These are phyloP conservation scores for Ophraella communa DNA, from an alignment of 2,888 invertebrate species.

Conservation along the genomic window DNA sequence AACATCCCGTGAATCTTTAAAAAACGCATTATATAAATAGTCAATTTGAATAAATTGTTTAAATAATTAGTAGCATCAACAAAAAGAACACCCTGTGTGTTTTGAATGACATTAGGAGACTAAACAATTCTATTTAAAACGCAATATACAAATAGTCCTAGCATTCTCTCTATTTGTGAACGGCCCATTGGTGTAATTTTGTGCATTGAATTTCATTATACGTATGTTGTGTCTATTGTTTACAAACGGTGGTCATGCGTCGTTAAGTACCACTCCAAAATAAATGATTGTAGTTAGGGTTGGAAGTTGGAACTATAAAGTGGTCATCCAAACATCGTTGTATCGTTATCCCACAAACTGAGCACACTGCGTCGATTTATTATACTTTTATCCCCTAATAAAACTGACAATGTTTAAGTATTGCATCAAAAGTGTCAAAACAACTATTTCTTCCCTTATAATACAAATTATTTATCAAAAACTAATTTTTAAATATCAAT, in stretches of 20 bases:
- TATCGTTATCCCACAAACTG: neutral
- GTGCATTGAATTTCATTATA: constrained; percentile 27
- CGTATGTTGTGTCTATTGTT: constrained; percentile 48
- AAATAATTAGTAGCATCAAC: too few relatives aligned
- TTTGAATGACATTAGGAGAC: constrained; percentile 9
- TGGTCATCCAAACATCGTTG: neutral
- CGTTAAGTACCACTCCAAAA: constrained; percentile 45
- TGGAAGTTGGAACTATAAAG: neutral
- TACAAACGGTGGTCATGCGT: constrained; percentile 53
- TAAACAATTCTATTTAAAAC: neutral
- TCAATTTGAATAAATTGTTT: too few relatives aligned
- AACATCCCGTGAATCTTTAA: too few relatives aligned
- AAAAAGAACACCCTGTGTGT: neutral
- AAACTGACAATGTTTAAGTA: neutral
- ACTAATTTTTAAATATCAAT: too few relatives aligned
- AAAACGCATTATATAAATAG: too few relatives aligned
- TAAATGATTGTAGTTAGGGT: constrained; percentile 27
- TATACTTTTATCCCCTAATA: neutral
- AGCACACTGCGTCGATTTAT: neutral
- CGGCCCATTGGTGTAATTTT: constrained; percentile 18
- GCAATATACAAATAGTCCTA: neutral
- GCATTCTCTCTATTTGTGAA: neutral
- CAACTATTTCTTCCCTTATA: too few relatives aligned
- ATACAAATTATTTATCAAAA: too few relatives aligned
- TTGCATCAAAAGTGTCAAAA: too few relatives aligned